phyloP scores from a whole-genome alignment of 2,113 vertebrate genomes.

The Phalacrocorax pelagicus region DNA sequence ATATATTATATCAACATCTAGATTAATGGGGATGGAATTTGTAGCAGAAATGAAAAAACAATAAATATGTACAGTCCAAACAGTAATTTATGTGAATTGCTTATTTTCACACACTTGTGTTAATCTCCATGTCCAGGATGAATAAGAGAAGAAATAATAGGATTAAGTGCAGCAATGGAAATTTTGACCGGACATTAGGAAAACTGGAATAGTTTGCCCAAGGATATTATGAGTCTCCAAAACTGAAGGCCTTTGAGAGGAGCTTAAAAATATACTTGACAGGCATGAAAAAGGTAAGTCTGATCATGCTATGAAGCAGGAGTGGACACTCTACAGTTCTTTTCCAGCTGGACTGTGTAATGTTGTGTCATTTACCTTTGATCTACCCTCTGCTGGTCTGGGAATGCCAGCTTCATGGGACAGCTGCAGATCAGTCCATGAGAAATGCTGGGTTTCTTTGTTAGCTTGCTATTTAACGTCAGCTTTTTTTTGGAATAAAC shows the following conservation, averaged over 20 bases:
- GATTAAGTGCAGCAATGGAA: background rate
- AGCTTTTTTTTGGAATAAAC: background rate
- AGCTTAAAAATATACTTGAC: background rate
- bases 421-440: background rate
- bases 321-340: background rate
- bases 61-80: background rate
- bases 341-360: background rate
- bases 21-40: background rate
- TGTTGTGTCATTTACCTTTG: background rate
- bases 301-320: background rate
- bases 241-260: background rate
- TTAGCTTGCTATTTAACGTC: slow-evolving; percentile 5
- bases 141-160: background rate
- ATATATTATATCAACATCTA: background rate
- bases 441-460: slow-evolving; percentile 8
- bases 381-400: background rate
- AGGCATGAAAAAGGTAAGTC: background rate
- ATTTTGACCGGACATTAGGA: background rate
- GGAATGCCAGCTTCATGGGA: background rate
- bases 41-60: background rate
- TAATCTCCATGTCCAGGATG: background rate
- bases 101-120: background rate
- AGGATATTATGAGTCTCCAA: background rate
- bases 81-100: background rate
- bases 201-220: background rate